These are phyloP conservation scores for Hanleya hanleyi DNA, from an alignment of 2,888 invertebrate species.

Conservation along the genomic window DNA sequence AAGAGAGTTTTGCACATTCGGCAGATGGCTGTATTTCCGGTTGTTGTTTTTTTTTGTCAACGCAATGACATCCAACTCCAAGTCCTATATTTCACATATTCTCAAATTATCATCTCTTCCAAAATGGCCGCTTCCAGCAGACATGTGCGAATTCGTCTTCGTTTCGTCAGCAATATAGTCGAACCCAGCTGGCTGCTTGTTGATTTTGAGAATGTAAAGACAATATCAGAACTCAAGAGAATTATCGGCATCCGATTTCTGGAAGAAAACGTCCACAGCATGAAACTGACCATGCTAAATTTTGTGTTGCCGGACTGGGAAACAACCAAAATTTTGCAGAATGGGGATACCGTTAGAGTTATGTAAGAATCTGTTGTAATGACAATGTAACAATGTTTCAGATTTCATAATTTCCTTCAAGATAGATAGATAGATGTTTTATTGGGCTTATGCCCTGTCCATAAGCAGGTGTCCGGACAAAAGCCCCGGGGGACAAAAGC, in stretches of 20 bases:
- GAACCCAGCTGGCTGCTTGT: constrained; percentile 44
- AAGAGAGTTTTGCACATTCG: too few species aligned
- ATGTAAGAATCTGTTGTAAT: background rate
- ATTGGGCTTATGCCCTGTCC: too few species aligned
- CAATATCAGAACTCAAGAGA: background rate
- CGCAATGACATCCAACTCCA: too few species aligned
- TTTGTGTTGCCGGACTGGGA: constrained; percentile 39
- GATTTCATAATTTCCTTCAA: too few species aligned
- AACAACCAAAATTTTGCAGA: constrained; percentile 36
- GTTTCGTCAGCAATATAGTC: constrained; percentile 31
- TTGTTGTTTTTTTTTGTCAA: too few species aligned
- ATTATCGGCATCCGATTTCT: background rate
- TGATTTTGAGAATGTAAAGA: constrained; percentile 12
- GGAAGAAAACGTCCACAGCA: background rate
- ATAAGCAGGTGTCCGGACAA: too few species aligned
- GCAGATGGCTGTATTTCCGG: too few species aligned
- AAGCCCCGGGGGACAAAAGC: too few species aligned
- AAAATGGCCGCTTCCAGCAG: constrained; percentile 43
- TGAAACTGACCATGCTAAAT: constrained; percentile 31
- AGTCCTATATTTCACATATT: too few species aligned
- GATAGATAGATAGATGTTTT: too few species aligned
- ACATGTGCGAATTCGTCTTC: constrained; percentile 42
- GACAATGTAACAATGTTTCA: too few species aligned
- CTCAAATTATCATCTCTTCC: background rate
- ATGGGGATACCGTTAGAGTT: constrained; percentile 38